These are phyloP conservation scores for Siniperca undulata DNA, from an alignment of 2,797 vertebrate genomes.

Conservation along the genomic window DNA sequence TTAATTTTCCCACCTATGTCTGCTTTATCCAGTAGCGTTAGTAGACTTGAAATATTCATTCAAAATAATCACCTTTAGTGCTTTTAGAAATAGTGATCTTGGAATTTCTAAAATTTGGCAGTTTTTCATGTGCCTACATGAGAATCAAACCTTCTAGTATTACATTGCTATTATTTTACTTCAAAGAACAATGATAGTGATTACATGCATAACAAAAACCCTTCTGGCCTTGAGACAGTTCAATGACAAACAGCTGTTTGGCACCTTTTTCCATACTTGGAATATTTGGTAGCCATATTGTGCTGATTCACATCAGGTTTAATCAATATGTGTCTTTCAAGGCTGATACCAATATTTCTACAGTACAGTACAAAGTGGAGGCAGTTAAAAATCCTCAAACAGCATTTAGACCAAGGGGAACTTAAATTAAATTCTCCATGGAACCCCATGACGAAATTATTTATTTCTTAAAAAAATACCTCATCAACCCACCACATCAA, in stretches of 20 bases:
- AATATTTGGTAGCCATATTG: conserved; percentile 20
- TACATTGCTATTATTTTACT: neutral
- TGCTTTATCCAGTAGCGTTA: neutral
- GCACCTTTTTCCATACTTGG: too few relatives aligned
- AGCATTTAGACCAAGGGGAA: too few relatives aligned
- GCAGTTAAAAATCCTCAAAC: neutral
- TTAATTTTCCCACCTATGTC: neutral
- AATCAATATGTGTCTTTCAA: neutral
- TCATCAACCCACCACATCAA: neutral
- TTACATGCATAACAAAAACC: neutral
- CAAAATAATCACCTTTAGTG: neutral
- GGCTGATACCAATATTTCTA: neutral
- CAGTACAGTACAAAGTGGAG: neutral
- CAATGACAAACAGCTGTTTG: neutral
- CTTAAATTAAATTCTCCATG: neutral
- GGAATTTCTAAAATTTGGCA: neutral
- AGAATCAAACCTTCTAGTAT: neutral
- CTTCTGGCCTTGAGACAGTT: neutral
- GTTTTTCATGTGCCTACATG: neutral
- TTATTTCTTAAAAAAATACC: neutral
- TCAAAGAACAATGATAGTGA: conserved; percentile 6
- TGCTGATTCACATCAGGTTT: conserved; percentile 15
- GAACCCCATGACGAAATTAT: neutral
- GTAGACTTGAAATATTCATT: neutral
- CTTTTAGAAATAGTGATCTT: neutral